These are phyloP conservation scores for Actias luna DNA, from an alignment of 2,888 invertebrate genomes.

Conservation along the genomic window DNA sequence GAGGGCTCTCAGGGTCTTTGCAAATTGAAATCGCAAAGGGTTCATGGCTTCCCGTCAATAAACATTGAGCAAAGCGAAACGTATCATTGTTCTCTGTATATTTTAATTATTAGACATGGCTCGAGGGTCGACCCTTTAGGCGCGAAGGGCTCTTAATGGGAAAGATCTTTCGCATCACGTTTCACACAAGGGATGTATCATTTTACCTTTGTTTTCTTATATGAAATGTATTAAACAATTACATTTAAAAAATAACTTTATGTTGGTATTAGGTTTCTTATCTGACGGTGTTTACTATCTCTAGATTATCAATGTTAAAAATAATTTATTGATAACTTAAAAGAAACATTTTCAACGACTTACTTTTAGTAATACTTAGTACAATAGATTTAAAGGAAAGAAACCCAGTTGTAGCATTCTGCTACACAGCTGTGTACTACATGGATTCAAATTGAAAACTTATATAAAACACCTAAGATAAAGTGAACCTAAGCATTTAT, in stretches of 20 bases:
- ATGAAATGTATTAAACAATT: slow-evolving; percentile 20
- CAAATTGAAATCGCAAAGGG: slow-evolving; percentile 75
- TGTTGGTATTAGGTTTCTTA: neutral
- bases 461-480: too few relatives aligned
- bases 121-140: slow-evolving; percentile 50
- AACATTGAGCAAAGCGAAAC: slow-evolving; percentile 70
- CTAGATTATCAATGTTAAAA: neutral
- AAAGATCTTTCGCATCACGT: slow-evolving; percentile 42
- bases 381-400: too few relatives aligned
- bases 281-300: neutral
- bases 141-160: slow-evolving; percentile 46
- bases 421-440: too few relatives aligned
- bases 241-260: slow-evolving; percentile 2
- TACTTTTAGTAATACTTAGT: too few relatives aligned
- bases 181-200: slow-evolving; percentile 24
- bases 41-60: slow-evolving; percentile 64
- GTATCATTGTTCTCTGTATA: slow-evolving; percentile 75
- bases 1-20: slow-evolving; percentile 43
- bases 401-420: too few relatives aligned
- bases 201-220: slow-evolving; percentile 44
- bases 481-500: neutral
- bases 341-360: too few relatives aligned
- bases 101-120: slow-evolving; percentile 72
- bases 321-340: neutral
- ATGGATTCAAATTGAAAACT: too few relatives aligned